Evolutionary conservation across 2,113 vertebrate species (phyloP), one percentile per base, ranked within the genome.

Genomic region (Chloebia gouldiae): DNA sequence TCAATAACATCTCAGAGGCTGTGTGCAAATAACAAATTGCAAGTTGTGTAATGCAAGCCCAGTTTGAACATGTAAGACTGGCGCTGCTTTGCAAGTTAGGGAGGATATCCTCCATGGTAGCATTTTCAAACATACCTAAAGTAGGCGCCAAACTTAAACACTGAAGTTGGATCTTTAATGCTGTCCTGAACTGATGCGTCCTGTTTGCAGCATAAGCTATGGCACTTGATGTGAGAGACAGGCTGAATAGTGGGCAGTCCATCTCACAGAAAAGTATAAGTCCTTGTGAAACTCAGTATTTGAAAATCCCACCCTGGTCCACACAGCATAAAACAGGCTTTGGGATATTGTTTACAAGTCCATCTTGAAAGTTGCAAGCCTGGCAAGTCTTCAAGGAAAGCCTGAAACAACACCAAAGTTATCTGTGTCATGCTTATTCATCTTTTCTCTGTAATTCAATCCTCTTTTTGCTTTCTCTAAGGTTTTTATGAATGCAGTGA

Each of bases 331-430:
- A 90, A 93, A 60, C 24, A 73, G 42, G 28, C 50, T 92, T 90
- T 93, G 64, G 31, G 47, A 15, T 66, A 47, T 33, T 83, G 51
- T 85, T 94, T n/a, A 0, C 68, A 77, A 90, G 51, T 54, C 45
- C 87, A 0, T 77, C 87, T 59, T 75, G 69, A 86, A 88, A 94
- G 90, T 56, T 88, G 60, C 94, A 90, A 83, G 64, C 85, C 56
- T 94, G 71, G 75, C 72, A 85, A 81, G 22, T 90, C 88, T 95
- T 90, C 79, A 88, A 84, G 82, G 49, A 88, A 93, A 92, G 64
- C 76, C 72, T 75, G 85, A 91, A 80, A 81, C 45, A 95, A 50
- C 49, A 92, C 64, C 64, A 40, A 57, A 81, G 64, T 71, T 60
- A 49, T 88, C 88, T 73, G 24, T 33, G 30, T 75, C 76, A 51